Evolutionary conservation across 2,797 vertebrate genomes (phyloP), one percentile per base, ranked within the genome.

Genomic region (Acrossocheilus fasciatus): DNA sequence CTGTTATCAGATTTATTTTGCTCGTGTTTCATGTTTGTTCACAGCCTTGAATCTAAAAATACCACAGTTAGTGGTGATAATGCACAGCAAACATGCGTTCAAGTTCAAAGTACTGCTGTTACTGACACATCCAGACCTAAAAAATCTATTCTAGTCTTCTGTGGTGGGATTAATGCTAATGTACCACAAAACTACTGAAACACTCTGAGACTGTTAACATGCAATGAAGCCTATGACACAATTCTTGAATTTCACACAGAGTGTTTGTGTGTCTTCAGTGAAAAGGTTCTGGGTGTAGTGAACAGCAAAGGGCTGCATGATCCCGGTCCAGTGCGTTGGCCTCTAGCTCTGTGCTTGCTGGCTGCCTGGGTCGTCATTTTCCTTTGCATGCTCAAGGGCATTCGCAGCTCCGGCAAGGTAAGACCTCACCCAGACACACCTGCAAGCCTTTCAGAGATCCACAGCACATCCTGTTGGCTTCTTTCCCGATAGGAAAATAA

Each of bases 321-420:
- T 89, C 96, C 96, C 0, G 96, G 96, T 4, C 95, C 95, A 0
- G 95, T 97, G 50, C 92, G 95, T 0, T 96, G 96, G 96, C 93
- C 91, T 12, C 91, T 97, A 70, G 96, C 96, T 9, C 91, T 96
- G 73, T 97, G 96, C 90, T 94, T 97, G 39, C 90, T 97, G 74
- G 94, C 93, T 4, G 96, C 96, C 74, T 97, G 96, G 96, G 39
- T 96, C 90, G 93, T 97, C 89, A 96, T 97, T 90, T 97, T 96
- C 89, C 91, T 97, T 26, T 96, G 96, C 86, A 96, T 96, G 91
- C 92, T 97, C 26, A 96, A 96, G 84, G 96, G 96, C 85, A 97
- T 97, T 90, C 96, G 91, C 91, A 97, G 96, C 92, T 96, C 96
- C 6, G 96, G 96, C 81, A 97, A 97, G 96, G 96, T 96, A 88